A percentile compares a stretch with the other conserved stretches of the same genome.
Conservation (phyloP, 23 tunicate species). For the Diplosoma virens region DNA sequence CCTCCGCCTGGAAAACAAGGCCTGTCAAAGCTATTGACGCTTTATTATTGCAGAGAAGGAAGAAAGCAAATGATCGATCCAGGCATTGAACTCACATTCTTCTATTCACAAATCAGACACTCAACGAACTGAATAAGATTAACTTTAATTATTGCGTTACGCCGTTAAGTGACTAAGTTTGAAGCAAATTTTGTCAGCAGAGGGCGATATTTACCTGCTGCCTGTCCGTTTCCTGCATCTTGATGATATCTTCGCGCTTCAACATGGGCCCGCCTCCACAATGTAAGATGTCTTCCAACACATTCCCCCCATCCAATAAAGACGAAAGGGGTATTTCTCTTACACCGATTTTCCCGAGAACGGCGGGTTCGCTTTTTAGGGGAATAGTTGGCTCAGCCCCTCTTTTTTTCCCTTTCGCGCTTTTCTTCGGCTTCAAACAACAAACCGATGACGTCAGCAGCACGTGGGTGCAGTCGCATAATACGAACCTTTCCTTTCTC, state of each 20-base stretch:
- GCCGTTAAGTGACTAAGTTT: too few species aligned
- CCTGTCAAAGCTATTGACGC: too few species aligned
- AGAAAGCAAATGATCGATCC: too few species aligned
- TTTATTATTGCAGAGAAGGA: too few species aligned
- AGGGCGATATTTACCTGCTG: conserved; percentile 10
- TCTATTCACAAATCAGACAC: too few species aligned
- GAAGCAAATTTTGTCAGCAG: too few species aligned
- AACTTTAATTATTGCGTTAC: too few species aligned
- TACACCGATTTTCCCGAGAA: conserved; percentile 44
- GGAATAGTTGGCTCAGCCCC: conserved; percentile 17
- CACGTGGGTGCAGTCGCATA: too few species aligned
- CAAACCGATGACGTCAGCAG: conserved; percentile 1
- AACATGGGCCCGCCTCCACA: conserved; percentile 90
- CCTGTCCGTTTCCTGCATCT: background rate
- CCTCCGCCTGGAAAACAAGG: conserved; percentile 3
- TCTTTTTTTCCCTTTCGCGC: conserved; percentile 59
- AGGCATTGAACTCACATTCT: too few species aligned
- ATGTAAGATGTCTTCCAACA: conserved; percentile 22
- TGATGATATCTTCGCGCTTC: conserved; percentile 16
- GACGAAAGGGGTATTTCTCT: conserved; percentile 7
- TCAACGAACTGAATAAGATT: too few species aligned
- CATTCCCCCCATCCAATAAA: conserved; percentile 63
- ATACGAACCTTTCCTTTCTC: background rate
- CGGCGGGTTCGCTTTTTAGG: conserved; percentile 64
- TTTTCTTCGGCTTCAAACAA: background rate